Conservation (phyloP, 2,113 vertebrate species). For the Gila orcuttii region DNA sequence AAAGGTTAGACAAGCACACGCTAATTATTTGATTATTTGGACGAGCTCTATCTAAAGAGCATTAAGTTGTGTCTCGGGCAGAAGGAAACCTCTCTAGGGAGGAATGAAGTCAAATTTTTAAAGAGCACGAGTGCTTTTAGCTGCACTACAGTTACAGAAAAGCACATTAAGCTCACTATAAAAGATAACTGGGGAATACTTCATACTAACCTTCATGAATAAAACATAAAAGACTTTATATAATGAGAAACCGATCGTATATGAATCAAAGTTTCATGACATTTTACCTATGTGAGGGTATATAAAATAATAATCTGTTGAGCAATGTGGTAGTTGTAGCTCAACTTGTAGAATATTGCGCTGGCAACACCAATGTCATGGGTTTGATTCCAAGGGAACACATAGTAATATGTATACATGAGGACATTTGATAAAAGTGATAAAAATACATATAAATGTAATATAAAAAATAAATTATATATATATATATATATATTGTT, state of each 20-base stretch:
- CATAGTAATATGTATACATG: background rate
- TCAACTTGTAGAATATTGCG: background rate
- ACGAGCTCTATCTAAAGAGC: slow-evolving; percentile 46
- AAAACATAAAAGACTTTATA: background rate
- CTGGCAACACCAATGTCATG: background rate
- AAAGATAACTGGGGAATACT: slow-evolving; percentile 5
- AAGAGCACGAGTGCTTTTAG: slow-evolving; percentile 7
- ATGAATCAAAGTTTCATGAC: background rate
- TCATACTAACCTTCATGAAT: slow-evolving; percentile 11
- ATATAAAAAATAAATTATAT: no score
- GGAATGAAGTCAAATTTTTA: background rate
- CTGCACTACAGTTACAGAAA: slow-evolving; percentile 1
- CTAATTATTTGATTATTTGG: slow-evolving; percentile 62
- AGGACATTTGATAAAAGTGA: background rate
- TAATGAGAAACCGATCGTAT: background rate
- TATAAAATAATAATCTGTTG: background rate
- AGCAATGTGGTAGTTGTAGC: background rate
- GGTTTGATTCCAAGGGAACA: background rate
- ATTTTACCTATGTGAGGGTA: background rate
- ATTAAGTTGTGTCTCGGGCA: background rate
- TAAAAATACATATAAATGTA: background rate
- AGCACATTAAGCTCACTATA: background rate
- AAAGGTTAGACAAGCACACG: slow-evolving; percentile 65
- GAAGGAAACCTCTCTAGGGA: slow-evolving; percentile 2
- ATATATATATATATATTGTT: background rate